Evolutionary conservation across 2,888 invertebrate species (phyloP).

Genomic region (Oscheius sp.): DNA sequence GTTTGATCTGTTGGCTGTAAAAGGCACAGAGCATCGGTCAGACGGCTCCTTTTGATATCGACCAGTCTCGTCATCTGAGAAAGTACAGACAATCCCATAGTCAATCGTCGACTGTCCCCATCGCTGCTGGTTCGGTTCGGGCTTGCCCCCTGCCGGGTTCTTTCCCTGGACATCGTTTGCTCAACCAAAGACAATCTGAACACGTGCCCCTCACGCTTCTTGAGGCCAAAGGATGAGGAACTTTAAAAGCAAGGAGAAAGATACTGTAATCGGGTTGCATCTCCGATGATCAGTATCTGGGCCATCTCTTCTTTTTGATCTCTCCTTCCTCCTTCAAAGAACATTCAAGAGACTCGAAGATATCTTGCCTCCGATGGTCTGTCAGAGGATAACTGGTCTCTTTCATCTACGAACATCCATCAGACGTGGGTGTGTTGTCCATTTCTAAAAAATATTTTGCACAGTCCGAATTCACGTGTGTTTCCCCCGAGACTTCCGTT

Average conservation of each 20-base stretch:
- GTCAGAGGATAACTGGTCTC: too few relatives aligned
- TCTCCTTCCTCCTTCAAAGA: not conserved
- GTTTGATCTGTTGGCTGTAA: not conserved
- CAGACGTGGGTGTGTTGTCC: too few relatives aligned
- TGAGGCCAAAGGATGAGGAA: constrained; percentile 5
- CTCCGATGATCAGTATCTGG: not conserved
- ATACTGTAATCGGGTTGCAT: not conserved
- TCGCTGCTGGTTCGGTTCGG: constrained; percentile 31
- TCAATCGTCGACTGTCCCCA: not conserved
- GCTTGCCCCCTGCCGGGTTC: constrained; percentile 5
- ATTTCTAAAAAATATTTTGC: not conserved
- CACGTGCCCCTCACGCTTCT: constrained; percentile 13
- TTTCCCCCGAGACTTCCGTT: constrained; percentile 1
- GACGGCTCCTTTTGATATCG: not conserved
- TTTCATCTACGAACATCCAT: too few relatives aligned
- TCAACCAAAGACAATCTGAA: constrained; percentile 3
- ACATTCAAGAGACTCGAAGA: too few relatives aligned
- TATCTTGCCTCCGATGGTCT: too few relatives aligned
- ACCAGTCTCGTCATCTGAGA: not conserved
- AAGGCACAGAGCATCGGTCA: too few relatives aligned
- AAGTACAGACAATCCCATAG: not conserved
- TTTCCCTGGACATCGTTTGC: constrained; percentile 17
- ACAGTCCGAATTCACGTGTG: not conserved
- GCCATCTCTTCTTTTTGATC: not conserved
- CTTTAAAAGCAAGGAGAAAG: not conserved